Conservation (phyloP, 2,888 invertebrate species). For the Oxycera nigricornis region DNA sequence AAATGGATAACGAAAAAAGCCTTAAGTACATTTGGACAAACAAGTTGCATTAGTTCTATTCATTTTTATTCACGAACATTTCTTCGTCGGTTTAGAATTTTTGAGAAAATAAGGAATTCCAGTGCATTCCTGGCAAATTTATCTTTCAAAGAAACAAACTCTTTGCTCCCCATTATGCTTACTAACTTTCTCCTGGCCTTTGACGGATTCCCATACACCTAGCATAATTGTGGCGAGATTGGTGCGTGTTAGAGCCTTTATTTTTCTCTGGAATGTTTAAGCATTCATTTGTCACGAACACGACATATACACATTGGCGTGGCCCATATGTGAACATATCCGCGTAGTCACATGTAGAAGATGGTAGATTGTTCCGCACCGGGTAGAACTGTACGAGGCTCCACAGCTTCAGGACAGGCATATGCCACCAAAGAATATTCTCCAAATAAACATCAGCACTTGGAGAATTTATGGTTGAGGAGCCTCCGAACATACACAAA, state of each 20-base stretch:
- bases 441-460: conserved; percentile 40
- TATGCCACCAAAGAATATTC: conserved; percentile 20
- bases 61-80: background rate
- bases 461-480: conserved; percentile 38
- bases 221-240: background rate
- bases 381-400: conserved; percentile 1
- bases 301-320: background rate
- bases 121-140: background rate
- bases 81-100: background rate
- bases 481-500: conserved; percentile 22
- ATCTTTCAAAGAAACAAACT: background rate
- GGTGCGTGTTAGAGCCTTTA: conserved; percentile 35
- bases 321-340: background rate
- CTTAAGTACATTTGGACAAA: background rate
- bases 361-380: background rate
- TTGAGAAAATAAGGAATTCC: background rate
- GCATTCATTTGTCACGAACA: conserved; percentile 36
- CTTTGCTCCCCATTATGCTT: background rate
- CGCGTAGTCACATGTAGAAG: background rate
- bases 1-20: no score
- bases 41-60: background rate
- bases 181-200: background rate
- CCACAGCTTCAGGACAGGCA: background rate
- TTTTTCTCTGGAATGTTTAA: conserved; percentile 18
- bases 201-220: background rate